These are phyloP conservation scores for Hyles lineata DNA, from an alignment of 2,888 invertebrate genomes.

Conservation along the genomic window DNA sequence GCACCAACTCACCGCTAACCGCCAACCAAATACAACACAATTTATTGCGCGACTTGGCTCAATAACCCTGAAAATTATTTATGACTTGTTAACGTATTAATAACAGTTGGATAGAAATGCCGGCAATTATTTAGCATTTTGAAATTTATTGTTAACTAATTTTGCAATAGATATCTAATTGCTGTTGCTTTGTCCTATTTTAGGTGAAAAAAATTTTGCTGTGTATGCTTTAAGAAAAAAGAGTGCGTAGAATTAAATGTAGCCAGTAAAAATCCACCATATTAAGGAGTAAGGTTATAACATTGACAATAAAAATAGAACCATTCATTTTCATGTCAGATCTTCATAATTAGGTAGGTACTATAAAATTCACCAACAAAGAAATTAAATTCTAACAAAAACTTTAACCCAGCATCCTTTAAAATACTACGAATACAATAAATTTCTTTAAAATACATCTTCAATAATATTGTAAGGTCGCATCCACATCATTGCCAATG, in stretches of 20 bases:
- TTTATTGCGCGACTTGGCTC: slow-evolving; percentile 52
- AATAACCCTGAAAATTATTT: slow-evolving; percentile 67
- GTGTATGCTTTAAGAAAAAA: not conserved
- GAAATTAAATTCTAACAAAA: too few relatives aligned
- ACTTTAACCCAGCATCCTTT: too few relatives aligned
- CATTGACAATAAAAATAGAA: too few relatives aligned
- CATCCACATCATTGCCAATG: slow-evolving; percentile 55
- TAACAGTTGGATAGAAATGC: slow-evolving; percentile 45
- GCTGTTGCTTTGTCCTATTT: too few relatives aligned
- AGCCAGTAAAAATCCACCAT: too few relatives aligned
- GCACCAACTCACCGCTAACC: slow-evolving; percentile 36
- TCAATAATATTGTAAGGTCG: slow-evolving; percentile 30
- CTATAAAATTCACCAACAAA: too few relatives aligned
- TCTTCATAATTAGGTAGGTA: too few relatives aligned
- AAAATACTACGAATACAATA: not conserved
- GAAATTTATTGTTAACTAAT: not conserved
- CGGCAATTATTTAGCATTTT: slow-evolving; percentile 27
- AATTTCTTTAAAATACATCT: too few relatives aligned
- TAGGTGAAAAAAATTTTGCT: not conserved
- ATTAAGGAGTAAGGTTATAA: too few relatives aligned
- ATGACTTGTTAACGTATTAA: slow-evolving; percentile 53
- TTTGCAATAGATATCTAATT: too few relatives aligned
- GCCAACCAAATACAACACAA: slow-evolving; percentile 34
- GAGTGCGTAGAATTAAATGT: too few relatives aligned
- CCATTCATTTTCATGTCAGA: too few relatives aligned